These are phyloP conservation scores for Porites divaricata DNA, from an alignment of 92 coral and sea anemone species.

Conservation along the genomic window DNA sequence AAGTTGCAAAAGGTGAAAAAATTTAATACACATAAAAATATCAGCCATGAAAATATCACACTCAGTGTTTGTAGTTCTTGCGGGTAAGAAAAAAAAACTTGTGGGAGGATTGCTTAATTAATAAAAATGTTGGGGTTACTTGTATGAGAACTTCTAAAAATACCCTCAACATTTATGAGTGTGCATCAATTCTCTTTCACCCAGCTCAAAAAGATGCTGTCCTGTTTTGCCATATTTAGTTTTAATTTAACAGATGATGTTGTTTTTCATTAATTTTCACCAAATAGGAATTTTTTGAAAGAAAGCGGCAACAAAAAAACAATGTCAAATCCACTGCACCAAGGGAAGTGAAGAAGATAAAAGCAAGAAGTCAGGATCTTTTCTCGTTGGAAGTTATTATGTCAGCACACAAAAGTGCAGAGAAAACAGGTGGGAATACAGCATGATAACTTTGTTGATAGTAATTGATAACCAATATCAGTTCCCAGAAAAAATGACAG, in stretches of 20 bases:
- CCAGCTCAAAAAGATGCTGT: too few species aligned
- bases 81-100: not conserved
- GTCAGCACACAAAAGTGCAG: slow-evolving; percentile 38
- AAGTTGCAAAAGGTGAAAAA: slow-evolving; percentile 44
- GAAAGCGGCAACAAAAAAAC: slow-evolving; percentile 33
- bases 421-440: slow-evolving; percentile 13
- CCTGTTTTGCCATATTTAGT: too few species aligned
- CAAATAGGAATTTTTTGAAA: slow-evolving; percentile 52
- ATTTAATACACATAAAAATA: too few species aligned
- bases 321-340: not conserved
- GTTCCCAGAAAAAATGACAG: not conserved
- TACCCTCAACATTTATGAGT: too few species aligned
- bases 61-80: not conserved
- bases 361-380: slow-evolving; percentile 31
- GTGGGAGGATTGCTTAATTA: not conserved
- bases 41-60: not conserved
- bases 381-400: slow-evolving; percentile 40
- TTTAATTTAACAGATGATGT: too few species aligned
- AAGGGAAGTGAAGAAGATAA: not conserved
- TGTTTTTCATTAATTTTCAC: not conserved
- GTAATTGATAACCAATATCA: too few species aligned
- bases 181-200: too few species aligned
- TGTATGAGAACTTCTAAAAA: too few species aligned
- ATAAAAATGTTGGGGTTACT: too few species aligned
- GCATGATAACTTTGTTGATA: not conserved